Conservation (phyloP, 2,888 invertebrate genomes). For the Homarus gammarus region DNA sequence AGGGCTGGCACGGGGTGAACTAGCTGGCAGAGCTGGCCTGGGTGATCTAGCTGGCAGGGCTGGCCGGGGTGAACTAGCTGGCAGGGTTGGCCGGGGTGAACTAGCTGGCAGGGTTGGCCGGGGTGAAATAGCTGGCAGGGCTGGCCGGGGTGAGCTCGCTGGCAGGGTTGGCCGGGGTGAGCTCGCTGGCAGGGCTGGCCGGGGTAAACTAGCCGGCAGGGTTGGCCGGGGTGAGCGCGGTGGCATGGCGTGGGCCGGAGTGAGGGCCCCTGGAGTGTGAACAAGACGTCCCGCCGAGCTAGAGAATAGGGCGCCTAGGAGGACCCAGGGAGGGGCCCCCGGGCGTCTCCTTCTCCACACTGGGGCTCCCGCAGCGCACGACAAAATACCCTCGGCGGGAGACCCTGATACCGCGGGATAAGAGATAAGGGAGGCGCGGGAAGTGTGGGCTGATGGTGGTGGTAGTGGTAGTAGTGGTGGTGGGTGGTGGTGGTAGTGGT, state of each 20-base stretch:
- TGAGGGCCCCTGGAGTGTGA: constrained; percentile 48
- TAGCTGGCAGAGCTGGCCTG: neutral
- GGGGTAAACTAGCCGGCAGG: neutral
- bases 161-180: neutral
- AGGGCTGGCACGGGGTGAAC: neutral
- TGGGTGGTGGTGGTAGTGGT: no score
- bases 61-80: neutral
- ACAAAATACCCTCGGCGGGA: constrained; percentile 65
- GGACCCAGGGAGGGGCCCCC: constrained; percentile 21
- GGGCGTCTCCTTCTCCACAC: constrained; percentile 37
- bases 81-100: no score
- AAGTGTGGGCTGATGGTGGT: constrained; percentile 6
- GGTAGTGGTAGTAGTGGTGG: no score
- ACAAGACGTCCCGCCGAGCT: constrained; percentile 59
- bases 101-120: no score
- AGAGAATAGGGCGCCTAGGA: constrained; percentile 55
- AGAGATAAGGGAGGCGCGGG: constrained; percentile 49
- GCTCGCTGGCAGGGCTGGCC: neutral
- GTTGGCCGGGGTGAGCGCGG: constrained; percentile 1
- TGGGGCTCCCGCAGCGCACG: constrained; percentile 50
- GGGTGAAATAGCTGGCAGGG: no score
- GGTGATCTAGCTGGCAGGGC: neutral
- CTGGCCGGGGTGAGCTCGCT: no score
- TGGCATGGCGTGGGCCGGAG: neutral
- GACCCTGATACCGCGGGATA: constrained; percentile 48